A percentile compares a stretch with the other conserved stretches of the same genome.
Conservation (phyloP, 2,888 invertebrate species). For the Tachystola acroxantha region DNA sequence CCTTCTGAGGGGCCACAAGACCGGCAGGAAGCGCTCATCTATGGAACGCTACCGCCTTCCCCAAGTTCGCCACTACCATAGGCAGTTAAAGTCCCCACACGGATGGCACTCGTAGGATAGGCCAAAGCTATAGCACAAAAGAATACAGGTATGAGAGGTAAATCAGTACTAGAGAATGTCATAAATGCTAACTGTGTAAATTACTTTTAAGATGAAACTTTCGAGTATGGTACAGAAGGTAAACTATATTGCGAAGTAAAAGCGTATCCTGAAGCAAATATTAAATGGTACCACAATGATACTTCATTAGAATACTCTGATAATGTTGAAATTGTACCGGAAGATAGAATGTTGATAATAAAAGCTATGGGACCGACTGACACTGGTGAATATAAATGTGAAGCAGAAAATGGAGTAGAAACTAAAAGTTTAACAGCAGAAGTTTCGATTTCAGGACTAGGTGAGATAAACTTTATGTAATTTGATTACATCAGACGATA, state of each 20-base stretch:
- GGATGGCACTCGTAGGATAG: no score
- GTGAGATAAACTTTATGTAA: no score
- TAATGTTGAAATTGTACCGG: slow-evolving; percentile 25
- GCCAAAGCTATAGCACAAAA: no score
- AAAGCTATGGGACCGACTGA: slow-evolving; percentile 44
- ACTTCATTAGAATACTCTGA: slow-evolving; percentile 25
- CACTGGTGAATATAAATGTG: slow-evolving; percentile 49
- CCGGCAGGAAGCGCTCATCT: no score
- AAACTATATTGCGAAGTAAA: slow-evolving; percentile 45
- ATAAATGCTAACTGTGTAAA: no score
- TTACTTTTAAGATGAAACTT: slow-evolving; percentile 35
- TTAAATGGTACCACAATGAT: slow-evolving; percentile 52
- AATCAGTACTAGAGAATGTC: no score
- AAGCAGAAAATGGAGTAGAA: slow-evolving; percentile 34
- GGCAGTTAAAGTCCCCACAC: no score
- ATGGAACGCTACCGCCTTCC: no score
- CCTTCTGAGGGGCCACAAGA: no score
- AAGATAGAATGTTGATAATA: slow-evolving; percentile 38
- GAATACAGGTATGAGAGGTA: no score
- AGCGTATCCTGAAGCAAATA: slow-evolving; percentile 49
- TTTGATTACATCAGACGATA: no score
- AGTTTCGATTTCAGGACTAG: slow-evolving; percentile 49
- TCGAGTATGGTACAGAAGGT: slow-evolving; percentile 47
- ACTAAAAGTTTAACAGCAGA: slow-evolving; percentile 24
- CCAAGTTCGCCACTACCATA: no score